Conservation (phyloP, 2,888 invertebrate species). For the Oconnorella tubifera region DNA sequence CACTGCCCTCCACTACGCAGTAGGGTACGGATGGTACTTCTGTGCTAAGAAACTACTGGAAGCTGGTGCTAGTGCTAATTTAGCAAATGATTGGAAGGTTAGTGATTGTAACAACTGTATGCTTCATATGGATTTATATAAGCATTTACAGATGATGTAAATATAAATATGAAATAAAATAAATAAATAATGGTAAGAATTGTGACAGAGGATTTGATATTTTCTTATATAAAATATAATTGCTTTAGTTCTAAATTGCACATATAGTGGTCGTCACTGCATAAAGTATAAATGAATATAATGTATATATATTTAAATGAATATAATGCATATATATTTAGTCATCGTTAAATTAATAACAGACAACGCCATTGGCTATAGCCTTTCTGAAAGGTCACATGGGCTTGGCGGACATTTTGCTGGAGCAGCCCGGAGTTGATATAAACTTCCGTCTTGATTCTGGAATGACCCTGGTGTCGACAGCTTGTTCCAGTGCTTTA, state of each 20-base stretch:
- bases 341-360: not conserved
- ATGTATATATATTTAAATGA: no score
- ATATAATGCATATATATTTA: no score
- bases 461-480: constrained; percentile 56
- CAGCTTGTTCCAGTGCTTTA: constrained; percentile 51
- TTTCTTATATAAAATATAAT: no score
- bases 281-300: no score
- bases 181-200: no score
- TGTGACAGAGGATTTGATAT: not conserved
- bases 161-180: no score
- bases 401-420: constrained; percentile 57
- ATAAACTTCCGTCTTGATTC: constrained; percentile 48
- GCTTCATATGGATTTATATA: no score
- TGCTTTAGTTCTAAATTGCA: no score
- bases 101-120: no score
- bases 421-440: constrained; percentile 55
- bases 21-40: constrained; percentile 62
- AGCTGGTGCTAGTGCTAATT: constrained; percentile 52
- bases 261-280: no score
- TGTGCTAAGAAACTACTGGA: constrained; percentile 57
- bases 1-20: constrained; percentile 60
- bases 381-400: constrained; percentile 60
- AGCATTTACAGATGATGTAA: no score
- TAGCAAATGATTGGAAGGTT: constrained; percentile 59
- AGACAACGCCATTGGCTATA: constrained; percentile 59